These are phyloP conservation scores for Aplochiton taeniatus DNA, from an alignment of 2,797 vertebrate species.

Conservation along the genomic window DNA sequence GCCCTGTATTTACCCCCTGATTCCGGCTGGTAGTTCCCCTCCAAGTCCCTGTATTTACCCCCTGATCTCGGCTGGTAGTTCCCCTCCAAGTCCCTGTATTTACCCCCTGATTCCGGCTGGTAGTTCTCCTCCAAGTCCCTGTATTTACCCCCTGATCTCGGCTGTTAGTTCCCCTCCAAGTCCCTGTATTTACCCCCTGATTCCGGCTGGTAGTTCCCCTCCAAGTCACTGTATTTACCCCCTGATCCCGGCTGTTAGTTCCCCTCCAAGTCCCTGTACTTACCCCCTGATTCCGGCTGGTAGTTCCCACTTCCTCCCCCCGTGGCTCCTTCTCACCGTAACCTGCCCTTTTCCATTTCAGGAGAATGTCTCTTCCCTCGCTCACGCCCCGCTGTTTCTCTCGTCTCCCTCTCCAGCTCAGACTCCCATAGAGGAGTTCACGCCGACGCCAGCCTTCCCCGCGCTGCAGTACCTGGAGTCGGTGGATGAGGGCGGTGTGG, in stretches of 20 bases:
- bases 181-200: background rate
- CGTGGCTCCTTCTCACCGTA: background rate
- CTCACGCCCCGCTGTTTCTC: no score
- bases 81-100: background rate
- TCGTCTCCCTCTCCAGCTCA: conserved; percentile 78
- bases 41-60: no score
- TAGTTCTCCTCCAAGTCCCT: conserved; percentile 1
- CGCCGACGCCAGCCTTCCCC: conserved; percentile 91
- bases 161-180: background rate
- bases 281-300: background rate
- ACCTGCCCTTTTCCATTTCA: conserved; percentile 11
- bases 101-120: no score
- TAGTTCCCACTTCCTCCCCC: no score
- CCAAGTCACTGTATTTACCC: background rate
- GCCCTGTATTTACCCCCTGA: no score
- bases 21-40: no score
- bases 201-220: no score
- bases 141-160: no score
- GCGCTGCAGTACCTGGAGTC: conserved; percentile 93
- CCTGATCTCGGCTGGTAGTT: no score
- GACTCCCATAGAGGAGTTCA: conserved; percentile 96
- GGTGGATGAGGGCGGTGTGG: conserved; percentile 93
- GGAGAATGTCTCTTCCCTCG: background rate
- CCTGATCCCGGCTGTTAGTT: background rate
- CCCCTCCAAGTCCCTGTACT: background rate